Evolutionary conservation across 1,140 invertebrate species (phyloP), one percentile per base, ranked within the genome.

Genomic region (Bradysia coprophila): DNA sequence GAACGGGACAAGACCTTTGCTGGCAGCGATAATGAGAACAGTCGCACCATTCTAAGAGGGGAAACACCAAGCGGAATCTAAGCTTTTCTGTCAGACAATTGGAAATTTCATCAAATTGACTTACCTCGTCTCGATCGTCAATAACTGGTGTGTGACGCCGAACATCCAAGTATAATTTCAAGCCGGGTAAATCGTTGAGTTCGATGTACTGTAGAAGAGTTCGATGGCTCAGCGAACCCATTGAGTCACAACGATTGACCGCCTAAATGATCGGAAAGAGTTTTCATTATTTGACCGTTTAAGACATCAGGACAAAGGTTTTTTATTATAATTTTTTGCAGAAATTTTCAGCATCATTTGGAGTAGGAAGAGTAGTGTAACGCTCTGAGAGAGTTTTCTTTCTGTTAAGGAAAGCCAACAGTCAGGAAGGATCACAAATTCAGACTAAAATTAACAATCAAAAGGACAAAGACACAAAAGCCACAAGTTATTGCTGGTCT

Each of bases 81-180:
- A 13, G 2, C 13, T 20, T 43, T 37, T 34, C 4, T 4, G 19
- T 10, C 28, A 36, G 10, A 24, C 4, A 34, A 42, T 38, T 19
- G 24, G 31, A 42, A 33, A 33, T 33, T 38, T 20, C n/a, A 20
- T 10, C 6, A 6, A n/a, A 40, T 40, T 11, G n/a, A 8, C 28
- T 65, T 65, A 91, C 87, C 66, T 92, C 87, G 69, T 94, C 88
- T 53, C 76, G 73, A 62, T 94, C 91, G 58, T 95, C 89, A 46
- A 93, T 68, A 49, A 74, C 72, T 44, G 83, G 64, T 28, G 24
- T 8, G 33, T n/a, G 18, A 57, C 84, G 74, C 54, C 81, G 82
- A 53, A 76, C 86, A 48, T 85, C 77, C 43, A 91, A 66, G 57
- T 84, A 88, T 49, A 71, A 72, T 51, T 84, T 79, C 22, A 92